phyloP scores from a whole-genome alignment of 1,140 invertebrate species.

The Tetramorium parvispinum region DNA sequence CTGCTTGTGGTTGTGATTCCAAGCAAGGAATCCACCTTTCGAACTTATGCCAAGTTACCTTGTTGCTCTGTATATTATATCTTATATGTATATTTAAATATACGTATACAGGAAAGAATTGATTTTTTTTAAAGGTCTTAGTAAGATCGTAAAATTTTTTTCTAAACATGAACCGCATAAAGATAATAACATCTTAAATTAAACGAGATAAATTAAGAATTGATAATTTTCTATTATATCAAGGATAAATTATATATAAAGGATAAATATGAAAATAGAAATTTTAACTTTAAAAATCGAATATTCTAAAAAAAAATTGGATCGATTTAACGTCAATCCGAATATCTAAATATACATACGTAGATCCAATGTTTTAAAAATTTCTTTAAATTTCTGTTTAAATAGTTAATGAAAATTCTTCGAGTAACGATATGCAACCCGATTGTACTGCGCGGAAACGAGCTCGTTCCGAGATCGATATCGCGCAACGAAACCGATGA shows the following conservation, averaged over 20 bases:
- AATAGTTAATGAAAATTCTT: neutral
- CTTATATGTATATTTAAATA: slow-evolving; percentile 2
- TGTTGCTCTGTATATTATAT: neutral
- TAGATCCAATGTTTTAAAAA: neutral
- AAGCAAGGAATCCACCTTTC: slow-evolving; percentile 73
- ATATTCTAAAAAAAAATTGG: neutral
- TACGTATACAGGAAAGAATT: neutral
- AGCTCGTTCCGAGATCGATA: slow-evolving; percentile 51
- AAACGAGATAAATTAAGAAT: neutral
- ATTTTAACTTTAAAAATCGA: neutral
- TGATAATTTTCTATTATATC: too few species aligned
- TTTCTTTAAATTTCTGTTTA: neutral
- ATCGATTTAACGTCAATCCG: neutral
- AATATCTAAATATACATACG: slow-evolving; percentile 6
- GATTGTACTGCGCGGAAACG: slow-evolving; percentile 10
- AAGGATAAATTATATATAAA: too few species aligned
- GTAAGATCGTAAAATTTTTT: neutral
- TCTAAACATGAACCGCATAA: neutral
- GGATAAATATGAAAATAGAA: neutral
- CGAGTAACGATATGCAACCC: neutral
- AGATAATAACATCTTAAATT: neutral
- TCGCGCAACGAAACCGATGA: slow-evolving; percentile 51
- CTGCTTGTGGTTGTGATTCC: slow-evolving; percentile 74
- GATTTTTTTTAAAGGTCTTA: neutral
- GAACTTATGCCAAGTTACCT: slow-evolving; percentile 53